phyloP scores from a whole-genome alignment of 2,888 invertebrate genomes.

The Volucella zonaria region DNA sequence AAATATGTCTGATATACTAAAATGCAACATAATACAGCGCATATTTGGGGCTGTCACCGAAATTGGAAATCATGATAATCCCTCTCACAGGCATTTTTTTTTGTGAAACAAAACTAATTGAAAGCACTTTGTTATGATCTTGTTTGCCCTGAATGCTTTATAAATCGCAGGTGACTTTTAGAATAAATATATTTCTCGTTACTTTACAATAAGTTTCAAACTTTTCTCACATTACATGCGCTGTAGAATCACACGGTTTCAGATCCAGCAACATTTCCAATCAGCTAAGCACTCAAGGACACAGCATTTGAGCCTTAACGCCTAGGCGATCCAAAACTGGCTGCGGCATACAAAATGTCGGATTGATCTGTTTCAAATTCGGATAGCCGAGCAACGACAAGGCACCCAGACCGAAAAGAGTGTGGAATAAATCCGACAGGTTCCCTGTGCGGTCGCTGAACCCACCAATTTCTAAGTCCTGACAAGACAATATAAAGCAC shows the following conservation, averaged over 20 bases:
- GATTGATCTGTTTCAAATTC: slow-evolving; percentile 92
- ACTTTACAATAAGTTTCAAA: slow-evolving; percentile 39
- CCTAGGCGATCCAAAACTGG: slow-evolving; percentile 80
- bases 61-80: too few species aligned
- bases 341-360: slow-evolving; percentile 97
- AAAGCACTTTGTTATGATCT: too few species aligned
- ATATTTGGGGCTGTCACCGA: too few species aligned
- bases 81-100: too few species aligned
- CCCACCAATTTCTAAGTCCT: slow-evolving; percentile 97
- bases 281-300: slow-evolving; percentile 70
- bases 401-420: slow-evolving; percentile 96
- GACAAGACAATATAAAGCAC: slow-evolving; percentile 93
- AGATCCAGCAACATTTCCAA: too few species aligned
- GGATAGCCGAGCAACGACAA: slow-evolving; percentile 92
- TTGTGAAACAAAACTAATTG: too few species aligned
- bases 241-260: slow-evolving; percentile 24
- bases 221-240: slow-evolving; percentile 6
- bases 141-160: too few species aligned
- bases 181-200: slow-evolving; percentile 49
- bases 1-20: too few species aligned
- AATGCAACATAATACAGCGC: too few species aligned
- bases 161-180: slow-evolving; percentile 39
- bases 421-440: slow-evolving; percentile 98
- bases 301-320: slow-evolving; percentile 79
- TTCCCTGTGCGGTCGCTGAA: slow-evolving; percentile 99